Evolutionary conservation across 1,140 invertebrate species (phyloP).

Genomic region (Neotoxoptera formosana): DNA sequence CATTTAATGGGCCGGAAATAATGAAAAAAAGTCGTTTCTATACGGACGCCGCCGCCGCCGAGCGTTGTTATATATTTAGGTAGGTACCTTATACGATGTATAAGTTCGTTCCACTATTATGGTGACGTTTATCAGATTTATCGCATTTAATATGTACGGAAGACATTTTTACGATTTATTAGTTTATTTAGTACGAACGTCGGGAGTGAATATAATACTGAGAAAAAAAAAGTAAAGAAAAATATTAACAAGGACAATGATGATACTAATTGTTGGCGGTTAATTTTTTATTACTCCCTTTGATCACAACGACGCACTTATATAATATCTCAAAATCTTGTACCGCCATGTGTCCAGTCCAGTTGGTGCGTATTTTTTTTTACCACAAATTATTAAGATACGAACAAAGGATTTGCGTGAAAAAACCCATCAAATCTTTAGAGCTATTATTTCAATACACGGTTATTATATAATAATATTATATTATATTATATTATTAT

Average conservation of each 20-base stretch:
- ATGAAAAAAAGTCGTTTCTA: neutral
- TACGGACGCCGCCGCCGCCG: neutral
- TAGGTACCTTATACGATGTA: neutral
- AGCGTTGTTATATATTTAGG: neutral
- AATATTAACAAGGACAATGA: neutral
- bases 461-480: neutral
- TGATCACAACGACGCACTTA: neutral
- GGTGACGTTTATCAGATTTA: slow-evolving; percentile 33
- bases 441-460: neutral
- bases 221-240: neutral
- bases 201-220: neutral
- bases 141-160: neutral
- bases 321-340: too few species aligned
- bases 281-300: neutral
- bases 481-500: too few species aligned
- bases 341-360: neutral
- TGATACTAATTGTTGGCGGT: neutral
- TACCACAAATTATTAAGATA: neutral
- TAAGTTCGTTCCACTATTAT: neutral
- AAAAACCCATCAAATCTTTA: neutral
- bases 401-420: neutral
- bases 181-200: neutral
- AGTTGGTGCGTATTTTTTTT: neutral
- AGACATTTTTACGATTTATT: slow-evolving; percentile 8
- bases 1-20: neutral